Evolutionary conservation across 2,797 vertebrate genomes (phyloP), one percentile per base, ranked within the genome.

Genomic region (Channallabes apus): DNA sequence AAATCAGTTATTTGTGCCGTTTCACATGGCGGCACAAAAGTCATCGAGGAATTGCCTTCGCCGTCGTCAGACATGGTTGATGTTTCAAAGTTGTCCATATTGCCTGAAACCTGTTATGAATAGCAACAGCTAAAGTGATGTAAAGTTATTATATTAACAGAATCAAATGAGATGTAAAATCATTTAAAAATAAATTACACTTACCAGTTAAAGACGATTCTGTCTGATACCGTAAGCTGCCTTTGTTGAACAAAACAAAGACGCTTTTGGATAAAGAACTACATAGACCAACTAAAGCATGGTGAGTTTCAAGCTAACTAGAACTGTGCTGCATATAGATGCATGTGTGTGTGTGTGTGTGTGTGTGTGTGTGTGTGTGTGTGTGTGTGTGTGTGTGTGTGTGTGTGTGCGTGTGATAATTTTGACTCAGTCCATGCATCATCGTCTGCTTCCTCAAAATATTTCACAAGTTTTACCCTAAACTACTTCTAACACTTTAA

Each of bases 391-490:
- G 20, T 59, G 29, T n/a, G 15, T n/a, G 46, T 27, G 17, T 75
- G 5, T 32, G 38, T 15, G 18, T 68, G 41, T 20, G 64, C 22
- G 12, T 24, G 46, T 11, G 11, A 15, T 0, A n/a, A 24, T 54
- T 15, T 61, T 87, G 89, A 89, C 35, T 88, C 79, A 88, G 80
- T 14, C 24, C 54, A 69, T 59, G 3, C 12, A 54, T 78, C 24
- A 72, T 41, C 58, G 0, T 0, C 27, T 67, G 75, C 61, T 88
- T 87, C 87, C 84, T 87, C n/a, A 79, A 64, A 38, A 59, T 51
- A 61, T 81, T 77, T 77, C 68, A 46, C 29, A 81, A 61, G 62
- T 27, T 6, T 12, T 61, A 27, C 17, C 54, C 8, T 77, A 58
- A 32, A 6, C 56, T 20, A 27, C 15, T 27, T 27, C 1, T 4